Evolutionary conservation across 2,797 vertebrate species (phyloP), one percentile per base, ranked within the genome.

Genomic region (Tangara arthus): DNA sequence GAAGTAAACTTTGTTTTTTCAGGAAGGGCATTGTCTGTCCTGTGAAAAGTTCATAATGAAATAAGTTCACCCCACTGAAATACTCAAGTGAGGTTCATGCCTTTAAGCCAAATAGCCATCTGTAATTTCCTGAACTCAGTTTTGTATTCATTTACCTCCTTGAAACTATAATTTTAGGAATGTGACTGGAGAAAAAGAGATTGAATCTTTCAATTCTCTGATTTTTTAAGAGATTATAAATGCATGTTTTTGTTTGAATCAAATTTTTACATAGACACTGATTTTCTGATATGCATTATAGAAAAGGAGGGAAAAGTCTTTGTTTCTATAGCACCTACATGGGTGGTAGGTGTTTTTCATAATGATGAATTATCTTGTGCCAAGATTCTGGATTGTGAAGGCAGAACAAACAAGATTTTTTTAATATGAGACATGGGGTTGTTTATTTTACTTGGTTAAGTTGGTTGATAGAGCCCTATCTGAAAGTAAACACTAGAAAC

Each of bases 1-100:
- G 30, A 82, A 95, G 81, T 71, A 87, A 92, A 64, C 66, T 87
- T 64, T n/a, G 42, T 86, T 66, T 88, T 90, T 90, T 93, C 28
- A 63, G 60, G 44, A 92, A 75, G 37, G 27, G 15, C 44, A 50
- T 3, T 78, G 53, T 83, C 69, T 63, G 3, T 80, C 93, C 41
- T 71, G 1, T 63, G 44, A 70, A 61, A 80, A 75, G 57, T 63
- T 94, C 20, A 12, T 76, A 60, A 60, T 49, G 52, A 82, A 94
- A 8, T 65, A 55, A 69, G 37, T 41, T 73, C 73, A 68, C 24
- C 9, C n/a, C 3, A 24, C 9, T 66, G 39, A 73, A 35, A 34
- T 46, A 52, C 28, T 37, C 59, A 55, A 61, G 23, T 64, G 53
- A 87, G 19, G 35, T 52, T 71, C 66, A 39, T 87, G 44, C 47